These are phyloP conservation scores for Gouania willdenowi DNA, from an alignment of 2,797 vertebrate genomes.

Conservation along the genomic window DNA sequence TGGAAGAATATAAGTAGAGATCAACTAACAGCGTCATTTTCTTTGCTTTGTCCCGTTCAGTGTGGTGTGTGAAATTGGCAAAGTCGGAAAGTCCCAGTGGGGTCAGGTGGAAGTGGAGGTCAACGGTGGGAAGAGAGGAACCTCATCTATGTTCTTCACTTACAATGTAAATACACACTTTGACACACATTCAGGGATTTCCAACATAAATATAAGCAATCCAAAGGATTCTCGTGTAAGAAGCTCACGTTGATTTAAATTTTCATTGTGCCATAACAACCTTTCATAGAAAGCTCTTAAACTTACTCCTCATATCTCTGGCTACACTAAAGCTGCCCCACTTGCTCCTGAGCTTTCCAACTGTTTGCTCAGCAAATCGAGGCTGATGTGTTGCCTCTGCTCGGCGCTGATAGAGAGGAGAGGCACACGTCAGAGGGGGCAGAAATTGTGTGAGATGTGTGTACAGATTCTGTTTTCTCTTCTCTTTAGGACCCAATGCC, in stretches of 20 bases:
- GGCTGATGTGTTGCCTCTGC: conserved; percentile 50
- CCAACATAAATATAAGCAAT: too few species aligned
- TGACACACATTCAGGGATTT: too few species aligned
- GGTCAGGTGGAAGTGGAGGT: conserved; percentile 80
- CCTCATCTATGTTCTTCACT: conserved; percentile 74
- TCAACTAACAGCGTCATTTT: too few species aligned
- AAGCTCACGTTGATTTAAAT: conserved; percentile 23
- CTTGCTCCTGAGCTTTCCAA: conserved; percentile 51
- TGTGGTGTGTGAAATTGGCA: conserved; percentile 85
- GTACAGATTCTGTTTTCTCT: background rate
- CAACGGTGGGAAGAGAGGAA: conserved; percentile 78
- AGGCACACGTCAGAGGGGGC: too few species aligned
- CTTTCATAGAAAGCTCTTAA: conserved; percentile 56
- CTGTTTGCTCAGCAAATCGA: conserved; percentile 71
- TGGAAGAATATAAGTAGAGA: too few species aligned
- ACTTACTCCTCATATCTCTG: conserved; percentile 58
- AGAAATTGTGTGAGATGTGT: conserved; percentile 10
- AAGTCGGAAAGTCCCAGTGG: background rate
- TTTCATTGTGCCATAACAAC: conserved; percentile 15
- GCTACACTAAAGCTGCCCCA: conserved; percentile 52
- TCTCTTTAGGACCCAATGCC: conserved; percentile 79
- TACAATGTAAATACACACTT: conserved; percentile 80
- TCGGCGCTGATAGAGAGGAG: too few species aligned
- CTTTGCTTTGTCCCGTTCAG: conserved; percentile 59
- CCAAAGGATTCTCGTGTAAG: too few species aligned